Conservation (phyloP, 2,113 vertebrate genomes). For the Atrichornis clamosus region DNA sequence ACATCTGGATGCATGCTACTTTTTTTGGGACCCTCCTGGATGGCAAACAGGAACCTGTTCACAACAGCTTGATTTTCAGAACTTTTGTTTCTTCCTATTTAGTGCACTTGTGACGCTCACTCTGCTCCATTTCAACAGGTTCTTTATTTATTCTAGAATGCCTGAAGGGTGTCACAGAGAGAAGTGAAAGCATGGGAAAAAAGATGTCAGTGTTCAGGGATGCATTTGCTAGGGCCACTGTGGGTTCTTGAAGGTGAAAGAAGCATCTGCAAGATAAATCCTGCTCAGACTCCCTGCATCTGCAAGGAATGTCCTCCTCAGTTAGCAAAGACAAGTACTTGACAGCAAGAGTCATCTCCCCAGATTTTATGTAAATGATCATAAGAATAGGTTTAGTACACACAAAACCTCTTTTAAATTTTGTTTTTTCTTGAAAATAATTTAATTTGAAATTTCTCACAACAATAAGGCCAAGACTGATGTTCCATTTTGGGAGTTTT, state of each 20-base stretch:
- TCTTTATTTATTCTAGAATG: neutral
- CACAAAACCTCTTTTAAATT: neutral
- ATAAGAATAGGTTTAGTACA: neutral
- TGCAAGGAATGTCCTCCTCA: neutral
- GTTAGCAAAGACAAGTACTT: neutral
- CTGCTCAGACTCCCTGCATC: neutral
- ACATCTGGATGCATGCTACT: neutral
- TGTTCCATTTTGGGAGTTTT: neutral
- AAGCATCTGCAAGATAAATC: neutral
- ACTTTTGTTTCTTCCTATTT: neutral
- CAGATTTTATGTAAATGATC: neutral
- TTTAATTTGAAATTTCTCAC: neutral
- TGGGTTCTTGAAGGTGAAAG: neutral
- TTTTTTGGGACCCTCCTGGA: neutral
- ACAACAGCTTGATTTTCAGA: neutral
- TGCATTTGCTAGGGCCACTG: neutral
- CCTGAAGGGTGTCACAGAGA: neutral
- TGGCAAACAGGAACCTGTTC: neutral
- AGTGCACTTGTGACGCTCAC: neutral
- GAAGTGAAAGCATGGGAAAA: neutral
- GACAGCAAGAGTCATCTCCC: neutral
- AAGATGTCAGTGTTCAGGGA: neutral
- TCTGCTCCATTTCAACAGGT: neutral
- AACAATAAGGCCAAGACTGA: neutral
- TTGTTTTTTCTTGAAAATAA: neutral